Evolutionary conservation across 2,113 vertebrate genomes (phyloP).

Genomic region (Chloropsis hardwickii): DNA sequence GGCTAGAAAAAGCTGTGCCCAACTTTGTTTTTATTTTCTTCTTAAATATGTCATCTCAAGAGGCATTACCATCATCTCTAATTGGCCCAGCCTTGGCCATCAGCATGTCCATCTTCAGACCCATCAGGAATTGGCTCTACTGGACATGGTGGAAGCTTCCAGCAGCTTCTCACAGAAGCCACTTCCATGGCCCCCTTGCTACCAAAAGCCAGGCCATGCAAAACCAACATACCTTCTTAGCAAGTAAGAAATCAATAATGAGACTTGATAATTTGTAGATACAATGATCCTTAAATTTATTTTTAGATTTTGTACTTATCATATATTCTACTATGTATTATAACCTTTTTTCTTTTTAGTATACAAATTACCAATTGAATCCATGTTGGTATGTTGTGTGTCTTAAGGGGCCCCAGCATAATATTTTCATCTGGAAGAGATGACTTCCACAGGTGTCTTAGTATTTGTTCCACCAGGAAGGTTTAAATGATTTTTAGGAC

Average conservation of each 20-base stretch:
- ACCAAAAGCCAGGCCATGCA: neutral
- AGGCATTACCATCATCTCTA: rapidly evolving
- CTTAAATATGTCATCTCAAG: neutral
- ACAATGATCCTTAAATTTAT: neutral
- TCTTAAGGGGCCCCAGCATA: neutral
- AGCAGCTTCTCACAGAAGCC: neutral
- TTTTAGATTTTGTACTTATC: neutral
- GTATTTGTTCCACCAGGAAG: neutral
- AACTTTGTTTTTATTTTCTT: neutral
- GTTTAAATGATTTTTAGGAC: neutral
- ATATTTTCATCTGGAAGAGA: neutral
- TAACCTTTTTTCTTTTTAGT: neutral
- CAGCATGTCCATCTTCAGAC: neutral
- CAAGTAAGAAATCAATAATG: neutral
- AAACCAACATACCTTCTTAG: neutral
- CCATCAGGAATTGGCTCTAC: neutral
- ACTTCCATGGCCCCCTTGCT: rapidly evolving
- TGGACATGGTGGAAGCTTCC: rapidly evolving
- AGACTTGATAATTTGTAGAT: neutral
- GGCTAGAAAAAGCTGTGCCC: neutral
- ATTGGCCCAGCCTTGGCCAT: neutral
- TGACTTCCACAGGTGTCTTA: neutral
- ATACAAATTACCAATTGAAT: neutral
- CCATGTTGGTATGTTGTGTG: neutral
- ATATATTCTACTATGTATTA: neutral